Base-by-base conservation (phyloP, 1,140 invertebrate species). In the Lithobius niger region DNA sequence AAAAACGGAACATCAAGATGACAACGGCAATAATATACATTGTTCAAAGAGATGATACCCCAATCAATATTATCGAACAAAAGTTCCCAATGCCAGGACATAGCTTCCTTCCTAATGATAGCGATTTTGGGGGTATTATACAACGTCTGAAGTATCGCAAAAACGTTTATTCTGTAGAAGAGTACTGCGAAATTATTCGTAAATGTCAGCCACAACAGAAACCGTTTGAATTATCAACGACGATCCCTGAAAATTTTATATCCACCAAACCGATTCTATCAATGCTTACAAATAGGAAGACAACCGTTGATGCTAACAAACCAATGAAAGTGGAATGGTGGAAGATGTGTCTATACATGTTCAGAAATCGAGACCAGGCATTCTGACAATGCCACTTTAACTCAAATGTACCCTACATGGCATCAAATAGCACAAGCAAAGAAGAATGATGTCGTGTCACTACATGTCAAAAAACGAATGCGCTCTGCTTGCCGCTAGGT, bases 1-100 rank as follows among this genome's bases (percentile, higher is more conserved):
- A 69, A 59, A 70, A 69, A 44, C 58, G 64, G 2, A 70, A 65
- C 53, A 68, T 69, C 25, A 70, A 69, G 61, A 50, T 71, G 25
- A 36, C 31, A 36, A 57, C 57, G 13, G 27, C 68, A 52, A 62
- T 69, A 57, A 36, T 68, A 26, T 66, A 65, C 58, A 42, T 58
- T 40, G 31, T 63, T 40, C 50, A 66, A 43, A 22, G 63, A 36
- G 43, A 44, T n/a, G 52, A 64, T 54, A 52, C 56, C 31, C 16
- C 40, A 31, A 6, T 59, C 6, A 50, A 64, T 54, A 60, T 43
- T 31, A 68, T 69, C 27, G 64, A 52, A 27, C 47, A 65, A 15
- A 63, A 58, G 54, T 70, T 61, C 60, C 49, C 69, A 27, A 59
- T 63, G 36, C 62, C 64, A n/a, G 66, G 66, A 2, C 67, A 71